Percentiles rank a stretch among this genome's conserved stretches.
These are phyloP conservation scores for Trisateles emortualis DNA, from an alignment of 2,888 invertebrate species.

Conservation along the genomic window DNA sequence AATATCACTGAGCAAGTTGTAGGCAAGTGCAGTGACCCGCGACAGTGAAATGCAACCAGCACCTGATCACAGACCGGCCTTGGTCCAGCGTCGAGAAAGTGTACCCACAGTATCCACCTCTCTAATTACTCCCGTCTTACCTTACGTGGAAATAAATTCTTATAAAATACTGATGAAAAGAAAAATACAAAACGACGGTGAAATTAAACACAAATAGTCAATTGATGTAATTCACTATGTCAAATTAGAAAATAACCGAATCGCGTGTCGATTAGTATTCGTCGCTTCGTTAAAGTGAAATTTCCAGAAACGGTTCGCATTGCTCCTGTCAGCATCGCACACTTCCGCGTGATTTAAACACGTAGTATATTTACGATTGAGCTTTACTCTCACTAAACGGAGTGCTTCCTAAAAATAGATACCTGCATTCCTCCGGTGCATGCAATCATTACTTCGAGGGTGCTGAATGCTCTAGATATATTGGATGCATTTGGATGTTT, in stretches of 20 bases:
- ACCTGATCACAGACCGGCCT: constrained; percentile 64
- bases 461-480: constrained; percentile 32
- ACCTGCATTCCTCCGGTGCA: constrained; percentile 18
- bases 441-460: constrained; percentile 33
- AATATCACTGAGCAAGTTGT: constrained; percentile 19
- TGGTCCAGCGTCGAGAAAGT: constrained; percentile 68
- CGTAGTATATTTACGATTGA: constrained; percentile 41
- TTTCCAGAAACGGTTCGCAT: constrained; percentile 51
- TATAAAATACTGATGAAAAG: constrained; percentile 39
- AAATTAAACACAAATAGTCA: constrained; percentile 32
- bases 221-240: constrained; percentile 24
- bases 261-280: constrained; percentile 58
- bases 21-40: constrained; percentile 73
- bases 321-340: constrained; percentile 51
- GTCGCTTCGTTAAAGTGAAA: constrained; percentile 60
- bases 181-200: constrained; percentile 24
- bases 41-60: constrained; percentile 73
- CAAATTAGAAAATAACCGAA: constrained; percentile 27
- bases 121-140: constrained; percentile 71
- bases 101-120: constrained; percentile 64
- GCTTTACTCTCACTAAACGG: constrained; percentile 52
- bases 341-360: constrained; percentile 59
- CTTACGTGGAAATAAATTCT: constrained; percentile 51
- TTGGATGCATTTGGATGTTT: constrained; percentile 35
- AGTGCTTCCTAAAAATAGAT: constrained; percentile 37